Base-by-base conservation (phyloP, 2,888 invertebrate genomes). In the Diloba caeruleocephala region DNA sequence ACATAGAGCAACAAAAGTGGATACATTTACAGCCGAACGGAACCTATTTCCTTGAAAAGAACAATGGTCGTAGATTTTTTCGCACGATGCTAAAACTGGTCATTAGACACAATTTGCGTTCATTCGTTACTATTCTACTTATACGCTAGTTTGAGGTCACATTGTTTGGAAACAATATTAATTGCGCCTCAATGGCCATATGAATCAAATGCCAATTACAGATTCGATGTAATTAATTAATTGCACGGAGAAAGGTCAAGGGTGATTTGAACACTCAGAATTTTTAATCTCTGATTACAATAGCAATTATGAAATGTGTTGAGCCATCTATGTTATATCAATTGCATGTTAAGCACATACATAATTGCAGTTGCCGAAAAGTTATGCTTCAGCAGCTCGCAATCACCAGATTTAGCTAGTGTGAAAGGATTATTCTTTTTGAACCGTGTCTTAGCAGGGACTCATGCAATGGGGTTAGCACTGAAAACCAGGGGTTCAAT, bases 31-130 rank as follows among this genome's bases (percentile, higher is more conserved):
- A 65, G n/a, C 31, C 33, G 5, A 68, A 64, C 60, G 55, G 63
- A 71, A 65, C 57, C 44, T 68, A 74, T 80, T 81, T 81, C 76
- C 78, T 81, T 81, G 77, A 77, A 75, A 49, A 63, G 72, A 86
- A 89, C 87, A 89, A 89, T 87, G 74, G 77, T 60, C 62, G 63
- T 78, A 66, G 82, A 81, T 81, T 74, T 83, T 84, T 89, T 90
- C 88, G 78, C 88, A 88, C 89, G 87, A 82, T 80, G 74, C 76
- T 77, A 75, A 82, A 81, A 76, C 75, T 75, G 63, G 55, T 77
- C 76, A 85, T 88, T 88, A 85, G 78, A 70, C 69, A 79, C 76
- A 84, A 82, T 89, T 87, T 81, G 78, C 82, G 75, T 81, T 72
- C 76, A 76, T 83, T 79, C 74, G 76, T 79, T 84, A 76, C 78